These are phyloP conservation scores for Agrotis exclamationis DNA, from an alignment of 2,888 invertebrate genomes.

Conservation along the genomic window DNA sequence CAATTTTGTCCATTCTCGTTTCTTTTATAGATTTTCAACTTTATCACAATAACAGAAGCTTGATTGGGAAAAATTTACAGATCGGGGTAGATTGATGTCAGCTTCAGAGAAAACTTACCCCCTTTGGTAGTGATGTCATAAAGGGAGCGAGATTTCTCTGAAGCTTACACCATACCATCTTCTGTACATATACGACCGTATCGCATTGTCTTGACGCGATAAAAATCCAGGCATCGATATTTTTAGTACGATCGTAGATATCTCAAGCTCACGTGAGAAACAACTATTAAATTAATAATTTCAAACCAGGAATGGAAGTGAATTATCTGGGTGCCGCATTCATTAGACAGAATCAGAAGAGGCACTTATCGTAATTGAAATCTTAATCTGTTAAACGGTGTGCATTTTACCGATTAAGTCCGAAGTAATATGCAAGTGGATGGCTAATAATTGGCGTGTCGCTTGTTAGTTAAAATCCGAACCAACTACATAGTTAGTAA, in stretches of 20 bases:
- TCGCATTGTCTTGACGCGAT: constrained; percentile 75
- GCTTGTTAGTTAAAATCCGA: constrained; percentile 28
- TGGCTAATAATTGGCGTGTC: constrained; percentile 36
- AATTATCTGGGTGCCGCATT: constrained; percentile 69
- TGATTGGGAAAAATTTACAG: no score
- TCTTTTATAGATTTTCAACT: no score
- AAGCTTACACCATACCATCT: no score
- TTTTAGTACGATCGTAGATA: constrained; percentile 76
- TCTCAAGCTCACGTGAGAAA: constrained; percentile 73
- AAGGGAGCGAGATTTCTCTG: no score
- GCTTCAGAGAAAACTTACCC: no score
- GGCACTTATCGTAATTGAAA: constrained; percentile 72
- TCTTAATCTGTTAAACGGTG: constrained; percentile 62
- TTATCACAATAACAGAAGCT: no score
- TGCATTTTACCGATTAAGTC: constrained; percentile 62
- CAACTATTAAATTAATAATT: constrained; percentile 69
- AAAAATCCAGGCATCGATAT: constrained; percentile 78
- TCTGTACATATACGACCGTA: constrained; percentile 64
- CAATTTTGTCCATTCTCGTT: no score
- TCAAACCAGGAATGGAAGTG: constrained; percentile 66
- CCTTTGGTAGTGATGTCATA: no score
- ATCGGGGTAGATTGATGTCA: no score
- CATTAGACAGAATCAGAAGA: constrained; percentile 66
- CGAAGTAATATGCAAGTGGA: constrained; percentile 32
- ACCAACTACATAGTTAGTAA: not conserved